Evolutionary conservation across 2,888 invertebrate species (phyloP), one percentile per base, ranked within the genome.

Genomic region (Stramonita haemastoma): DNA sequence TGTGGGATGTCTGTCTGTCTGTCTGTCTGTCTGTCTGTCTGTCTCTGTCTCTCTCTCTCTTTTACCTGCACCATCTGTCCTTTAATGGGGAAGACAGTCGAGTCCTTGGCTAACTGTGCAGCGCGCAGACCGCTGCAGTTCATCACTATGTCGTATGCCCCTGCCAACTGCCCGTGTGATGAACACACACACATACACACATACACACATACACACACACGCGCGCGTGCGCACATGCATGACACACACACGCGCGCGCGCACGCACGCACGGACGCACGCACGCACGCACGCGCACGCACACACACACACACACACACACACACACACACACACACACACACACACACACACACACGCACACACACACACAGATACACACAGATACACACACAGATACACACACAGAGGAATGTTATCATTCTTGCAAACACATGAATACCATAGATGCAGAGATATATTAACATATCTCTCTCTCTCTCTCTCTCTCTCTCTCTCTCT

Each of bases 71-170:
- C 90, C 19, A 96, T 93, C 91, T 96, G 96, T 19, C 96, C 96
- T 91, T 95, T 93, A 19, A 95, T 93, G 17, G 96, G 95, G 79
- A 93, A 93, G 81, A 96, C 90, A 87, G 93, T 91, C 11, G 94
- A 93, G 92, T 96, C 96, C n/a, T 95, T 93, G 0, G 95, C 92
- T 87, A 96, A 92, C 13, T 95, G 92, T 56, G 93, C 93, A 34
- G 96, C 95, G 26, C 95, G 92, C 46, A 96, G 91, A 13, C 96
- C 96, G 26, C 95, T 94, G 92, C 96, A 96, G 93, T 96, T 96
- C 32, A 96, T 95, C 34, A 96, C 95, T 11, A 96, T 93, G 90
- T 96, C 96, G 92, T 94, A 96, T 57, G 94, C 87, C 8, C 94
- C 94, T 92, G 94, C 94, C 92, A 96, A 90, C 96, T 96, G 90